Evolutionary conservation across 2,113 vertebrate species (phyloP), one percentile per base, ranked within the genome.

Genomic region (Micronisus gabar): DNA sequence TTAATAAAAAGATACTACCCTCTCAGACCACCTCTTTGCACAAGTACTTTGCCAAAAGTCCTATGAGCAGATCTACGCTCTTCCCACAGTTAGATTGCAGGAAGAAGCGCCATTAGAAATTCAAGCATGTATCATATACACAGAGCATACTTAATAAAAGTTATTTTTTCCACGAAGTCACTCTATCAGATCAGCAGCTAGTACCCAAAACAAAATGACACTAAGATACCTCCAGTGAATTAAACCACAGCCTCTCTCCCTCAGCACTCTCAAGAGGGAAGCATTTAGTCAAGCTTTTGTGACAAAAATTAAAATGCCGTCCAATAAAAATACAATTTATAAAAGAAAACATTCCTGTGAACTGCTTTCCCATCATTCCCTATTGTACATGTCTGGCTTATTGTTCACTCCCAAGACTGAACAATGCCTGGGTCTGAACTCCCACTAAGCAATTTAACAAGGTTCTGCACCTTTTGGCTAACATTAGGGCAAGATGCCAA

Each of bases 381-480:
- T 58, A 16, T 8, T 50, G 86, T n/a, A 50, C 40, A 5, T 2
- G 45, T 40, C 88, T 81, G 93, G 86, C 38, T 92, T 61, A 76
- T 32, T 32, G 5, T 26, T 55, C 1, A 2, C 86, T 70, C 38
- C 53, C 67, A 67, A 95, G 58, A 70, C 91, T 15, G 72, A 17
- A 26, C 63, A 88, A 11, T 1, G 0, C 65, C 73, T 13, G 50
- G 22, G 63, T 50, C 63, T 81, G 59, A 92, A 34, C 72, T 91
- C 80, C 88, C 1, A 9, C 72, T 18, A 83, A 84, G 89, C 50
- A 7, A 26, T 94, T 88, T 86, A 76, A 72, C 80, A 78, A 66
- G 38, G 52, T 32, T 80, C 88, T 92, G 86, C 63, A 92, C 86
- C 83, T 94, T 90, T 55, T 66, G 89, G 88, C 94, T 48, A 74